These are phyloP conservation scores for Oncorhynchus gorbuscha DNA, from an alignment of 2,113 vertebrate genomes.

Conservation along the genomic window DNA sequence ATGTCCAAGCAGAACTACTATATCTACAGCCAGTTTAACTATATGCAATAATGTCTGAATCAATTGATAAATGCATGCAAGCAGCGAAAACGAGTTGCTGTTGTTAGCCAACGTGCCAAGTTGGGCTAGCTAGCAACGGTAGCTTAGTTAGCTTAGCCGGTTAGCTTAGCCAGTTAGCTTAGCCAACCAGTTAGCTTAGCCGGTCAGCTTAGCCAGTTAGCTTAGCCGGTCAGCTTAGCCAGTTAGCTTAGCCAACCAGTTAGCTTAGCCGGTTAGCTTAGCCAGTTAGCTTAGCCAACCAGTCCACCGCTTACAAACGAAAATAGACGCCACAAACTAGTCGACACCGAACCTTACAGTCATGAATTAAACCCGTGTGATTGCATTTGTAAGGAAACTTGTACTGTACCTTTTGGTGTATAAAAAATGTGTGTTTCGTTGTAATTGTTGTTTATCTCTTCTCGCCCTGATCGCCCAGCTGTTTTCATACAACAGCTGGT, in stretches of 20 bases:
- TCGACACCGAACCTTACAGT: background rate
- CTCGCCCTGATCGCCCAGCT: conserved; percentile 66
- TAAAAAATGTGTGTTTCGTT: conserved; percentile 17
- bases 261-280: background rate
- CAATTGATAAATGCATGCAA: background rate
- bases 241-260: background rate
- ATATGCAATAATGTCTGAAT: background rate
- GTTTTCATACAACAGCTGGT: conserved; percentile 72
- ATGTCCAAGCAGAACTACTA: no score
- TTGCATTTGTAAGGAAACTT: no score
- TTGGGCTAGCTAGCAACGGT: background rate
- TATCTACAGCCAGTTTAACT: no score
- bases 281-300: background rate
- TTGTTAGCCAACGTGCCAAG: background rate
- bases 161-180: no score
- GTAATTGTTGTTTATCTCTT: conserved; percentile 57
- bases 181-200: no score
- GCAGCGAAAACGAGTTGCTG: background rate
- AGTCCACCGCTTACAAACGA: background rate
- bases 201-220: no score
- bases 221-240: background rate
- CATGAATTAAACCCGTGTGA: no score
- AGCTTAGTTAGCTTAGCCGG: no score
- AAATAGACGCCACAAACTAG: background rate
- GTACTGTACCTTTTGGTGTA: conserved; percentile 47